Conservation (phyloP, 2,113 vertebrate genomes). For the Hippopotamus amphibius region DNA sequence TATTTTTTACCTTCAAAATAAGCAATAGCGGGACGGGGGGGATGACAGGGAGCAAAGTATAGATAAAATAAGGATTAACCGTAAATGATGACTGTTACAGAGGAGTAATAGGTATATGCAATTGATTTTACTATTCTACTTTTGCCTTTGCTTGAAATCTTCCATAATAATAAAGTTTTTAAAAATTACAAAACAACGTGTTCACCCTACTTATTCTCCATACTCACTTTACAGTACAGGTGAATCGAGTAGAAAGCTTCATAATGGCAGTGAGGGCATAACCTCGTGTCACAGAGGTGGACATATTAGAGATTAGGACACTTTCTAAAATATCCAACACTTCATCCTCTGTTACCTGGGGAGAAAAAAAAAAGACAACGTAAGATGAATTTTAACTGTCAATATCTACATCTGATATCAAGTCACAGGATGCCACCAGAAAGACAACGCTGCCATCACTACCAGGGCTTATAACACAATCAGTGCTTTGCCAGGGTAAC, state of each 20-base stretch:
- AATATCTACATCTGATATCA: not conserved
- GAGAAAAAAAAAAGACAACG: slow-evolving; percentile 1
- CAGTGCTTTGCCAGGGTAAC: not conserved
- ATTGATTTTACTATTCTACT: slow-evolving; percentile 16
- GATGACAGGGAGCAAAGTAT: not conserved
- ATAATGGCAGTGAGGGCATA: slow-evolving; percentile 98
- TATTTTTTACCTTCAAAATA: slow-evolving; percentile 47
- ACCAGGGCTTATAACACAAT: not conserved
- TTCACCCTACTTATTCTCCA: not conserved
- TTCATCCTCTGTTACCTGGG: slow-evolving; percentile 98
- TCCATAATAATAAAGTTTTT: not conserved
- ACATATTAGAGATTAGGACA: slow-evolving; percentile 97
- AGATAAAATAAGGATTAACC: not conserved
- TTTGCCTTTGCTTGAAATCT: slow-evolving; percentile 44
- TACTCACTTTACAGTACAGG: slow-evolving; percentile 96
- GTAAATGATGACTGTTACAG: not conserved
- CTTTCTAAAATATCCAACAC: slow-evolving; percentile 99
- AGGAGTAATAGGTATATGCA: not conserved
- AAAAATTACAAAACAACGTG: not conserved
- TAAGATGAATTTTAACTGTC: not conserved
- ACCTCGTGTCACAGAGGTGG: slow-evolving; percentile 96
- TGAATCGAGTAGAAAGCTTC: slow-evolving; percentile 99
- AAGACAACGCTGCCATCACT: not conserved
- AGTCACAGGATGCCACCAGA: not conserved
- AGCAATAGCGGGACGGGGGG: not conserved